Percentiles rank a stretch among this genome's conserved stretches.
phyloP scores from a whole-genome alignment of 1,140 invertebrate species.

The Camponotus floridanus region DNA sequence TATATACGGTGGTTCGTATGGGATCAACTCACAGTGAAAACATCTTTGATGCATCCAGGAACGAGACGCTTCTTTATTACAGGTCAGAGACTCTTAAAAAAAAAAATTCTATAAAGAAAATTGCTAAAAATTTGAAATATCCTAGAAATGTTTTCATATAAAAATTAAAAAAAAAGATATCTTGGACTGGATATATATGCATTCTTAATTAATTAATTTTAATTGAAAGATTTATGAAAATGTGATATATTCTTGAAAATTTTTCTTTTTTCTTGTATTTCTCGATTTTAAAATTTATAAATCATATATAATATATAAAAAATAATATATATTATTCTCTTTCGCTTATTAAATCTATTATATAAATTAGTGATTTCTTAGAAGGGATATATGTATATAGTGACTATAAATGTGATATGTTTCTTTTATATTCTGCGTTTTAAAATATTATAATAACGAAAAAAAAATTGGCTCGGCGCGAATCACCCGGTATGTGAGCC shows the following conservation, averaged over 20 bases:
- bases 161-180: no score
- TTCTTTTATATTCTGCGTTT: background rate
- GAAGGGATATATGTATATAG: background rate
- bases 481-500: conserved; percentile 41
- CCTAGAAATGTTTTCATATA: no score
- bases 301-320: background rate
- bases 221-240: background rate
- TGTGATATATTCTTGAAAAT: background rate
- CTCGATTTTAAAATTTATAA: background rate
- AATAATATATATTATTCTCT: background rate
- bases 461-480: background rate
- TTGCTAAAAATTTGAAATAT: background rate
- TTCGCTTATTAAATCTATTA: background rate
- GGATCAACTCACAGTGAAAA: background rate
- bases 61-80: background rate
- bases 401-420: no score
- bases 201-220: no score
- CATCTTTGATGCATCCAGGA: background rate
- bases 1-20: conserved; percentile 20
- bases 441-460: background rate
- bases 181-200: no score
- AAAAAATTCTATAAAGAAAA: background rate
- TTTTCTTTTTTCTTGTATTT: background rate
- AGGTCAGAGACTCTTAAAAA: background rate
- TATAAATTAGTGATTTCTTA: background rate